Evolutionary conservation across 2,797 vertebrate genomes (phyloP), one percentile per base, ranked within the genome.

Genomic region (Otolemur crassicaudatus): DNA sequence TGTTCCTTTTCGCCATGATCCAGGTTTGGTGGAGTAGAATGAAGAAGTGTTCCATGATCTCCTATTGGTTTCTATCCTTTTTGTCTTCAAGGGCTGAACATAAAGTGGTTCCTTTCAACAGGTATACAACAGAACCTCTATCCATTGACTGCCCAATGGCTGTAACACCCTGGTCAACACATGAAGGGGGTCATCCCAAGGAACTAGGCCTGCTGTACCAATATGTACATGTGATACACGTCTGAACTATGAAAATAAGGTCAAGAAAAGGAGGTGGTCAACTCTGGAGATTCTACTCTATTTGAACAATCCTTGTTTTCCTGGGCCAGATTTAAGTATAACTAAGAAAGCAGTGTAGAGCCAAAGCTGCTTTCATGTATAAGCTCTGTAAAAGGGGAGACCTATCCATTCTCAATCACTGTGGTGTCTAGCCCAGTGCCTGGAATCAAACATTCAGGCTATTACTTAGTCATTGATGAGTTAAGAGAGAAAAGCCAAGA

Each of bases 331-430:
- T 84, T 56, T 63, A 87, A 87, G 8, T 4, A 70, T 2, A 75
- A 3, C 43, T 16, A 40, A 77, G 31, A 81, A 94, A 75, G 5
- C 3, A 92, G 31, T 69, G 2, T 13, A 60, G 61, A 65, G 13
- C 2, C 13, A 70, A 46, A 43, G 22, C 9, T 73, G 25, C 10
- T 60, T 1, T 0, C 13, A 14, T n/a, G 5, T 11, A 53, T 31
- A 20, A 53, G n/a, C 8, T 80, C 53, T 34, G 0, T 13, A 6
- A 81, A 61, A 43, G 61, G 56, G 3, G 37, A 80, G 56, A 5
- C 23, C 17, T 75, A 69, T 67, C 46, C 25, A 56, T 3, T 70
- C 34, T 53, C 31, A 14, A 37, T 12, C 8, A 8, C 19, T 40
- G 1, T n/a, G 31, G 37, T 81, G 31, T 69, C 25, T 67, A 56